phyloP scores from a whole-genome alignment of 2,797 vertebrate genomes.

The Coregonus suidteri region DNA sequence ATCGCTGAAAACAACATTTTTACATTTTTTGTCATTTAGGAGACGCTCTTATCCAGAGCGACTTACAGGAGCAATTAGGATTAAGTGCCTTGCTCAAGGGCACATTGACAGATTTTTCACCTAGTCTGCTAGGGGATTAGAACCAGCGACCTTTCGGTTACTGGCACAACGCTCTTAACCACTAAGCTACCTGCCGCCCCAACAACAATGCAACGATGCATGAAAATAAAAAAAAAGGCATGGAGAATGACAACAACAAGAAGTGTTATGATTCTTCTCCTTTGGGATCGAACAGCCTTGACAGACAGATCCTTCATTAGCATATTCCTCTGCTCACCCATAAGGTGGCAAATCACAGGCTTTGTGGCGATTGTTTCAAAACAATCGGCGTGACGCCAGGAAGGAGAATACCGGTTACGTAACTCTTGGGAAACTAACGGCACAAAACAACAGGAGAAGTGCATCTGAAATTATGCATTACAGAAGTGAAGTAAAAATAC shows the following conservation, averaged over 20 bases:
- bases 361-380: constrained; percentile 42
- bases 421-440: constrained; percentile 21
- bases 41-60: no score
- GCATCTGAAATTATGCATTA: constrained; percentile 19
- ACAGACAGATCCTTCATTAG: constrained; percentile 38
- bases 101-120: no score
- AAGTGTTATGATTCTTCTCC: constrained; percentile 8
- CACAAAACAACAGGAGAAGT: constrained; percentile 7
- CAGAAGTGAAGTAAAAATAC: constrained; percentile 6
- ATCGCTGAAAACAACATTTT: not conserved
- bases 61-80: no score
- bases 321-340: constrained; percentile 33
- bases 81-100: no score
- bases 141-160: no score
- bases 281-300: constrained; percentile 27
- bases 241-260: not conserved
- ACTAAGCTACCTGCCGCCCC: no score
- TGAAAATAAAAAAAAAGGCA: constrained; percentile 2
- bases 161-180: no score
- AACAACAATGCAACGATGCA: not conserved
- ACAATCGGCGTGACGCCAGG: constrained; percentile 37
- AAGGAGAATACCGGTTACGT: constrained; percentile 30
- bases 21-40: no score
- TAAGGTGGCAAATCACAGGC: constrained; percentile 35
- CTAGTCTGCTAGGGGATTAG: no score